These are phyloP conservation scores for Microtus pennsylvanicus DNA, from an alignment of 2,113 vertebrate genomes.

Conservation along the genomic window DNA sequence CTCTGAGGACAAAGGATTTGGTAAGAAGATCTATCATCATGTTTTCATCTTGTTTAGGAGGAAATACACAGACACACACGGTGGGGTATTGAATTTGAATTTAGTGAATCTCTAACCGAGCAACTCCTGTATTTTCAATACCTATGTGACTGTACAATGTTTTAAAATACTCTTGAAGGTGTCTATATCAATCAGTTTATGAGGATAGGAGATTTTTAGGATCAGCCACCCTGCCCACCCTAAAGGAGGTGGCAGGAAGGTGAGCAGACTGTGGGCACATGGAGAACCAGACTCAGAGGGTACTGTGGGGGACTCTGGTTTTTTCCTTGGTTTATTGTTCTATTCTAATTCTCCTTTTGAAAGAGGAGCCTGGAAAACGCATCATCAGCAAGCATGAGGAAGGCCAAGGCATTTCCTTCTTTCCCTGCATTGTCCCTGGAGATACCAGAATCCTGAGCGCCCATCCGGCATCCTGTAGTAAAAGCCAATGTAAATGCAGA, in stretches of 20 bases:
- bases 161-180: background rate
- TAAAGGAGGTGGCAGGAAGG: background rate
- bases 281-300: background rate
- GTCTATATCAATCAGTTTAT: background rate
- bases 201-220: background rate
- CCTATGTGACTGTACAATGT: background rate
- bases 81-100: background rate
- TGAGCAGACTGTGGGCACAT: fast-evolving
- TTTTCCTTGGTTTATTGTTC: background rate
- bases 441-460: constrained; percentile 6
- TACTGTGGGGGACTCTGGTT: background rate
- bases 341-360: background rate
- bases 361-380: background rate
- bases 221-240: background rate
- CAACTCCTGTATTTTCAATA: constrained; percentile 7
- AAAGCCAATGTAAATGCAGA: background rate
- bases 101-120: background rate
- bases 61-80: background rate
- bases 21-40: background rate
- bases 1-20: constrained; percentile 2
- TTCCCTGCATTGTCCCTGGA: background rate
- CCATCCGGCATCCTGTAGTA: background rate
- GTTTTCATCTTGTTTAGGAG: constrained; percentile 23
- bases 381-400: background rate
- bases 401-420: background rate